Evolutionary conservation across 2,797 vertebrate genomes (phyloP).

Genomic region (Pangasius mekongensis): DNA sequence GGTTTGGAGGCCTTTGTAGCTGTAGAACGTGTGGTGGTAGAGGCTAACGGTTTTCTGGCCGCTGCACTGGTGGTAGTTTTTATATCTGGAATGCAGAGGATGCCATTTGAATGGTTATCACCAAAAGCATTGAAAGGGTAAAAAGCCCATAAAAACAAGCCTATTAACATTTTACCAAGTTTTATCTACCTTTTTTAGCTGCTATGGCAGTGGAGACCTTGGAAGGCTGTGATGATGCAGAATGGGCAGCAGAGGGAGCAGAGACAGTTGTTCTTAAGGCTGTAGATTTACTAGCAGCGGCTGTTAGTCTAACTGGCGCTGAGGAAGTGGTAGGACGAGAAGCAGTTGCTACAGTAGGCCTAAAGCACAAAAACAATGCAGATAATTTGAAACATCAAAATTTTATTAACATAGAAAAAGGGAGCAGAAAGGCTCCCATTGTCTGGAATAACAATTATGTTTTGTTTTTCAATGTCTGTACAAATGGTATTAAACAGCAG

Average conservation of each 20-base stretch:
- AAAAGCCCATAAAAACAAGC: background rate
- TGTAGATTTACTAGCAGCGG: constrained; percentile 53
- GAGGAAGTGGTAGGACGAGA: constrained; percentile 53
- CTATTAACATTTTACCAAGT: background rate
- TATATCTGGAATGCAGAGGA: constrained; percentile 68
- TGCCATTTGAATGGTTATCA: background rate
- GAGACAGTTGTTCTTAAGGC: constrained; percentile 59
- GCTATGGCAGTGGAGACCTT: constrained; percentile 52
- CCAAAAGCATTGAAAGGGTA: background rate
- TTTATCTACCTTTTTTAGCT: constrained; percentile 72
- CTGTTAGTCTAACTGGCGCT: constrained; percentile 53
- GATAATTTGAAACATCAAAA: background rate
- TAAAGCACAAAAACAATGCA: constrained; percentile 6
- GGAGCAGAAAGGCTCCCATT: background rate
- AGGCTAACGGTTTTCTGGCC: constrained; percentile 63
- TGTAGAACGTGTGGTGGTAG: constrained; percentile 43
- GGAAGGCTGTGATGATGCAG: constrained; percentile 58
- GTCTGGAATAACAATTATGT: background rate
- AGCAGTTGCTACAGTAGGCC: constrained; percentile 52
- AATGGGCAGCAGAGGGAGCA: constrained; percentile 66
- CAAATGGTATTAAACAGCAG: background rate
- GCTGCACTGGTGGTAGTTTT: constrained; percentile 58
- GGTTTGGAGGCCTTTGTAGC: constrained; percentile 65
- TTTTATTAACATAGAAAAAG: no score
- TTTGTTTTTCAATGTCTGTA: background rate